Conservation (phyloP, 2,113 vertebrate genomes). For the Antigone vipio region DNA sequence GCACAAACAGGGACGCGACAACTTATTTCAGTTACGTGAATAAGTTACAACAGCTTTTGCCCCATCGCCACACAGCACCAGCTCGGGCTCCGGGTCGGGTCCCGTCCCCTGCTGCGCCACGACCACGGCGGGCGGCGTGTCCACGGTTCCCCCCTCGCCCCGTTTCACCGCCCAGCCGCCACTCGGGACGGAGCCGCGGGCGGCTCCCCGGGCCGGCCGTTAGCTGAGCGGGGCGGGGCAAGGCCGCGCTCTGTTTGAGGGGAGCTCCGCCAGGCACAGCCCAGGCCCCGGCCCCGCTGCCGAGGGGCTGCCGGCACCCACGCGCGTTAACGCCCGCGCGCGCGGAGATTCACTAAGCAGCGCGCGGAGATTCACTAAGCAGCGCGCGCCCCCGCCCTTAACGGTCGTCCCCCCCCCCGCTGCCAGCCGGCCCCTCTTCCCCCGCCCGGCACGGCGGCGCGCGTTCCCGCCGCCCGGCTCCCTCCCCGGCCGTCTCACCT, state of each 20-base stretch:
- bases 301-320: background rate
- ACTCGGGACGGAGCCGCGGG: background rate
- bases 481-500: background rate
- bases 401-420: background rate
- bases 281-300: background rate
- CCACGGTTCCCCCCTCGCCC: too few species aligned
- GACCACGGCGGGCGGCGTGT: too few species aligned
- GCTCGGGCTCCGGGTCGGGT: accelerated
- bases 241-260: accelerated
- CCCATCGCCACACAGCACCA: accelerated
- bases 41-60: background rate
- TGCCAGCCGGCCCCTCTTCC: background rate
- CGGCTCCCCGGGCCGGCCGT: background rate
- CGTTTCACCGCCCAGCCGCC: background rate
- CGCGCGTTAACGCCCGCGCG: background rate
- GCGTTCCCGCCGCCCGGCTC: background rate
- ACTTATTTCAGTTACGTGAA: background rate
- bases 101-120: background rate
- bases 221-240: background rate
- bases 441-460: too few species aligned
- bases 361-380: background rate
- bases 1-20: accelerated
- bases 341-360: background rate
- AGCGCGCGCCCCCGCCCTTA: background rate
- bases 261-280: background rate